Evolutionary conservation across 2,113 vertebrate genomes (phyloP), one percentile per base, ranked within the genome.

Genomic region (Pachyramphus minor): DNA sequence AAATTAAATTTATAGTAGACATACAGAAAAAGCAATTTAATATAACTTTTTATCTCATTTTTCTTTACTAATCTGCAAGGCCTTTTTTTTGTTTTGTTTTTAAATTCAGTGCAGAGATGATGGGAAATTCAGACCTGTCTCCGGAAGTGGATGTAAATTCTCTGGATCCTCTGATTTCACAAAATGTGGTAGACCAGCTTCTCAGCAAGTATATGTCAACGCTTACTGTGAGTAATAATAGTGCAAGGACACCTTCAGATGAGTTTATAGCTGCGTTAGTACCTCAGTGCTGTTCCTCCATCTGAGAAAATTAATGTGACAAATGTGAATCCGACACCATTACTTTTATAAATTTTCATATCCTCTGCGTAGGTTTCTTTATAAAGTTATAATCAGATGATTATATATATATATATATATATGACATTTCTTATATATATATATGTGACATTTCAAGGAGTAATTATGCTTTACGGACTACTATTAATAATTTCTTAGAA

Each of bases 181-280:
- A 98, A 81, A 96, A 98, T 1, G 98, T 99, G 78, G 98, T 99
- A 83, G 97, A 99, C 13, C 94, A 98, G n/a, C 98, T 99, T 74
- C 99, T 99, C 30, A 98, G 98, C 96, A 99, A 98, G 73, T 99
- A 99, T 56, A 98, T 99, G 96, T 97, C 98, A 81, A 99, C 99
- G 0, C 99, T 99, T n/a, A 99, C 98, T 5, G 99, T 99, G 95
- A 98, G 99, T 97, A 95, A 15, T 21, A 66, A 16, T 8, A 67
- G 24, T 62, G 55, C 49, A 56, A 21, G 37, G 49, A 20, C 15
- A 59, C 28, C 15, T 49, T 85, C 2, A 3, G 21, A 58, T 60
- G 53, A 52, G 24, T 86, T 62, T 25, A 7, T 45, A 30, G 45
- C 35, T 78, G 9, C 21, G 8, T 60, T 78, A 71, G 44, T 81